These are phyloP conservation scores for Otolemur crassicaudatus DNA, from an alignment of 2,797 vertebrate species.

Conservation along the genomic window DNA sequence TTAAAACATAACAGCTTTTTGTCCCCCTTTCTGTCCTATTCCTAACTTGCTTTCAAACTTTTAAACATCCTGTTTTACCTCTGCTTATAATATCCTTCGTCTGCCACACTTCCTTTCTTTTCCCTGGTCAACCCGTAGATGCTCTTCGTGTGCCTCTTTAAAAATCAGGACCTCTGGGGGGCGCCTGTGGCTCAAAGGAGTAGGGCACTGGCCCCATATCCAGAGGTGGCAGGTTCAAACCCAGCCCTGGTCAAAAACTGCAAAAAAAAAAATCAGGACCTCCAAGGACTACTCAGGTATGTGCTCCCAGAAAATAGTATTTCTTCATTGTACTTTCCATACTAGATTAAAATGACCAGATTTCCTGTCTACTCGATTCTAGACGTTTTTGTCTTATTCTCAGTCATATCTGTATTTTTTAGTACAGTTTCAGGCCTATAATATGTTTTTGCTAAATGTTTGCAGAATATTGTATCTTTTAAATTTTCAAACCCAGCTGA, in stretches of 20 bases:
- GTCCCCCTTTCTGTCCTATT: neutral
- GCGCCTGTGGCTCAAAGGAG: too few relatives aligned
- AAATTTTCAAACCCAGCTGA: neutral
- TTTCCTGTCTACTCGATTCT: neutral
- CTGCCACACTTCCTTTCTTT: neutral
- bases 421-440: neutral
- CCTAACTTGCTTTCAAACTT: neutral
- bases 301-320: neutral
- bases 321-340: slow-evolving; percentile 1
- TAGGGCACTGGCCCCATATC: too few relatives aligned
- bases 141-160: neutral
- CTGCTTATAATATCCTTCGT: neutral
- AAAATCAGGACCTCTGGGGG: neutral
- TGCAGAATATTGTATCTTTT: neutral
- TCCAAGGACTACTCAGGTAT: neutral
- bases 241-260: too few relatives aligned
- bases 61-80: neutral
- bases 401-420: neutral
- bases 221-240: too few relatives aligned
- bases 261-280: neutral
- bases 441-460: neutral
- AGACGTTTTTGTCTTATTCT: slow-evolving; percentile 26
- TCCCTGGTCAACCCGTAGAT: neutral
- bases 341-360: neutral
- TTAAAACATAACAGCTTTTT: neutral